A percentile compares a stretch with the other conserved stretches of the same genome.
Evolutionary conservation across 2,797 vertebrate genomes (phyloP).

Genomic region (Morelia viridis): DNA sequence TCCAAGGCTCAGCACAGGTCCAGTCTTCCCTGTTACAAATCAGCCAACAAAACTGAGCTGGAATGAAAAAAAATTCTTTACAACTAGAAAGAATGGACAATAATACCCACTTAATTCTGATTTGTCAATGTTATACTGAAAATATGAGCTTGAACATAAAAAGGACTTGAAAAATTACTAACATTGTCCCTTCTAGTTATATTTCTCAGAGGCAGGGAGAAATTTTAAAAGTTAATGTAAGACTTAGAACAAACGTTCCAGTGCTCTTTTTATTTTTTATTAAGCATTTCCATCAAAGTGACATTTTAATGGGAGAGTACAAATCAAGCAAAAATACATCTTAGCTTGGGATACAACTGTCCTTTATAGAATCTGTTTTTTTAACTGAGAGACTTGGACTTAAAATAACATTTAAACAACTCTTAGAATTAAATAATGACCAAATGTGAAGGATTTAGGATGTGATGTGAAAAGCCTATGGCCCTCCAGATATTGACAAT

Average conservation of each 20-base stretch:
- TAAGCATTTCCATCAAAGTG: slow-evolving; percentile 56
- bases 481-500: not conserved
- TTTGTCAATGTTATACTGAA: not conserved
- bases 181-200: not conserved
- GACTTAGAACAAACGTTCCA: slow-evolving; percentile 25
- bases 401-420: not conserved
- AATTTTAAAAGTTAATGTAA: not conserved
- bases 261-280: slow-evolving; percentile 28
- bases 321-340: slow-evolving; percentile 16
- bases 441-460: not conserved
- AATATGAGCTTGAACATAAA: not conserved
- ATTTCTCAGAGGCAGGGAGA: not conserved
- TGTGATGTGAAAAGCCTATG: not conserved
- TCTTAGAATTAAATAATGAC: not conserved
- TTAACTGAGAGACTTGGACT: not conserved
- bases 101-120: not conserved
- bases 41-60: not conserved
- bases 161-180: not conserved
- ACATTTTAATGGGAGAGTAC: slow-evolving; percentile 45
- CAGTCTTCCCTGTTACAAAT: not conserved
- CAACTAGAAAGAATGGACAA: not conserved
- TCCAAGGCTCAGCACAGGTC: not conserved
- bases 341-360: not conserved
- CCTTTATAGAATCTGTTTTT: not conserved
- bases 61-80: not conserved